Conservation (phyloP, 2,113 vertebrate genomes). For the Coracopsis vasa region DNA sequence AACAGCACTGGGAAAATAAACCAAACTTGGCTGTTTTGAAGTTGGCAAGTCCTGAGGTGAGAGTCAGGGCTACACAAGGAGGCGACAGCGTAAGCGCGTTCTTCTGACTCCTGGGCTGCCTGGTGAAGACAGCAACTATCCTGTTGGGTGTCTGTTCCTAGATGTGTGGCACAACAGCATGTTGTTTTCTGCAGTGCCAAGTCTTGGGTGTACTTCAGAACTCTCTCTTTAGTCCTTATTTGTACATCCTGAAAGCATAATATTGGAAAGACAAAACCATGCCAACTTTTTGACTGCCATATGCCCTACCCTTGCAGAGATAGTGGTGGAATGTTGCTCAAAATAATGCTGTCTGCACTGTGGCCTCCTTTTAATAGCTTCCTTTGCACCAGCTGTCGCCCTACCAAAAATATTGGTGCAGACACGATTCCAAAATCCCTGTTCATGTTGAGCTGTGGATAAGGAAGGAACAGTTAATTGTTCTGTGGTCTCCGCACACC, state of each 20-base stretch:
- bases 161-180: background rate
- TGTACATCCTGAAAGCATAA: background rate
- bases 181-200: background rate
- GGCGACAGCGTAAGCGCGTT: background rate
- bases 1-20: background rate
- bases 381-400: background rate
- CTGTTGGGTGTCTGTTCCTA: background rate
- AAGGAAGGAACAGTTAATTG: background rate
- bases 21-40: background rate
- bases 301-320: background rate
- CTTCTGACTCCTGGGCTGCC: background rate
- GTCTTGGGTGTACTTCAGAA: background rate
- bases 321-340: background rate
- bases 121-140: background rate
- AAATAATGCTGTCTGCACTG: background rate
- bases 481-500: background rate
- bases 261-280: background rate
- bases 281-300: background rate
- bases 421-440: background rate
- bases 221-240: background rate
- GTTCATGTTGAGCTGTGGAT: background rate
- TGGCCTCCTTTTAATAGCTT: background rate
- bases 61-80: background rate
- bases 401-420: background rate
- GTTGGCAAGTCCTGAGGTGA: background rate